Conservation (phyloP, 92 coral and sea anemone species). For the Epizoanthus ramosus region DNA sequence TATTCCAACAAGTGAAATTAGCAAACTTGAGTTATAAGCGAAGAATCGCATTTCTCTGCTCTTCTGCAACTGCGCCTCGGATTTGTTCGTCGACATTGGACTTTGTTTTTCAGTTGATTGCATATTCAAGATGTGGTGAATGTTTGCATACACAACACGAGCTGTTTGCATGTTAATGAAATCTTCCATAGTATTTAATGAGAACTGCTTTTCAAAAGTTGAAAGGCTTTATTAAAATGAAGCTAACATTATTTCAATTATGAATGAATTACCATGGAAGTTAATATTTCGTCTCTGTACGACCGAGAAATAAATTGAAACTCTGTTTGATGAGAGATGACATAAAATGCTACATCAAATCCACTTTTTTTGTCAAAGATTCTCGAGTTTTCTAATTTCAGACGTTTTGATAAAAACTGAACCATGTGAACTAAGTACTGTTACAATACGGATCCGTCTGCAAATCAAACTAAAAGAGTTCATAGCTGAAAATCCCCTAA, state of each 20-base stretch:
- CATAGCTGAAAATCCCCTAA: too few relatives aligned
- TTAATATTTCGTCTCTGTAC: too few relatives aligned
- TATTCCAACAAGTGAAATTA: not conserved
- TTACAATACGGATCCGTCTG: too few relatives aligned
- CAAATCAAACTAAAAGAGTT: too few relatives aligned
- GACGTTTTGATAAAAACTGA: too few relatives aligned
- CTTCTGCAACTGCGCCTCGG: not conserved
- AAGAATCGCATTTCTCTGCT: not conserved
- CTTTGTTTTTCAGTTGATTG: slow-evolving; percentile 16
- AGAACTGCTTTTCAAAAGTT: slow-evolving; percentile 43
- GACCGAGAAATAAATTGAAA: too few relatives aligned
- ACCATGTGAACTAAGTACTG: too few relatives aligned
- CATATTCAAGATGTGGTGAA: slow-evolving; percentile 6
- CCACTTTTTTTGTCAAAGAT: too few relatives aligned
- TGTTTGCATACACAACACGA: slow-evolving; percentile 63
- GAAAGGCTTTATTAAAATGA: slow-evolving; percentile 69
- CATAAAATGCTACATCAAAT: too few relatives aligned
- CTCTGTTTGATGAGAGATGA: too few relatives aligned
- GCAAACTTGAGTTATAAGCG: not conserved
- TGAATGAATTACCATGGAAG: slow-evolving; percentile 68
- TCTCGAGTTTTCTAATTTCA: too few relatives aligned
- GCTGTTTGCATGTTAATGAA: slow-evolving; percentile 63
- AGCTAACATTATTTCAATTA: slow-evolving; percentile 70
- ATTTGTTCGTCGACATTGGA: too few relatives aligned
- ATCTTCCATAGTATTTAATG: slow-evolving; percentile 62